These are phyloP conservation scores for Clamator glandarius DNA, from an alignment of 2,797 vertebrate species.

Conservation along the genomic window DNA sequence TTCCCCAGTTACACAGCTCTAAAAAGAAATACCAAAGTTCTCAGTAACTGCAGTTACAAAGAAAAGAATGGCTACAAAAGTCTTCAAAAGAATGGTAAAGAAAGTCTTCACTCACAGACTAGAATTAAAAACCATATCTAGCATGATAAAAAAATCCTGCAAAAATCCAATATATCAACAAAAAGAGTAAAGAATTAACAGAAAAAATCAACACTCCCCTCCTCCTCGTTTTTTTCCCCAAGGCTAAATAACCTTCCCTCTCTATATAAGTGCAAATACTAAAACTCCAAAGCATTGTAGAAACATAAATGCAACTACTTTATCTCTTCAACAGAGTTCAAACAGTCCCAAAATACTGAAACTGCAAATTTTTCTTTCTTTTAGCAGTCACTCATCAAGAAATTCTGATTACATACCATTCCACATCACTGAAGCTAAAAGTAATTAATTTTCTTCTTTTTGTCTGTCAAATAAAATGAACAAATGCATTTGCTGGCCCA, in stretches of 20 bases:
- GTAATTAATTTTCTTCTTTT: background rate
- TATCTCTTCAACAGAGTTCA: background rate
- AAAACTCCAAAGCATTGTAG: background rate
- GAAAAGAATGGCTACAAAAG: background rate
- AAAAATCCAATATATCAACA: background rate
- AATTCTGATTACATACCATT: background rate
- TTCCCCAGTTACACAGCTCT: background rate
- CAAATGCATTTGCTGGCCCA: background rate
- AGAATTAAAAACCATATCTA: background rate
- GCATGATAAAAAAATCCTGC: background rate
- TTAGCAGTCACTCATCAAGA: background rate
- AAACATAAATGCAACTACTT: background rate
- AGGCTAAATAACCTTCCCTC: background rate
- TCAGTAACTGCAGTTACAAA: background rate
- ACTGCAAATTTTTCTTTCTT: background rate
- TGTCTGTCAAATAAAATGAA: background rate
- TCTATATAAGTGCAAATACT: background rate
- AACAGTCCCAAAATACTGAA: background rate
- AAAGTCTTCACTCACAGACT: background rate
- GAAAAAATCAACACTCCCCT: background rate
- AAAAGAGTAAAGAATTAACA: background rate
- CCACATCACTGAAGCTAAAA: background rate
- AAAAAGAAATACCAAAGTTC: background rate
- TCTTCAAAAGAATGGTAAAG: background rate
- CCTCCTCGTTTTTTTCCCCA: background rate